Percentiles rank a stretch among this genome's conserved stretches.
These are phyloP conservation scores for Falco punctatus DNA, from an alignment of 2,113 vertebrate genomes.

Conservation along the genomic window DNA sequence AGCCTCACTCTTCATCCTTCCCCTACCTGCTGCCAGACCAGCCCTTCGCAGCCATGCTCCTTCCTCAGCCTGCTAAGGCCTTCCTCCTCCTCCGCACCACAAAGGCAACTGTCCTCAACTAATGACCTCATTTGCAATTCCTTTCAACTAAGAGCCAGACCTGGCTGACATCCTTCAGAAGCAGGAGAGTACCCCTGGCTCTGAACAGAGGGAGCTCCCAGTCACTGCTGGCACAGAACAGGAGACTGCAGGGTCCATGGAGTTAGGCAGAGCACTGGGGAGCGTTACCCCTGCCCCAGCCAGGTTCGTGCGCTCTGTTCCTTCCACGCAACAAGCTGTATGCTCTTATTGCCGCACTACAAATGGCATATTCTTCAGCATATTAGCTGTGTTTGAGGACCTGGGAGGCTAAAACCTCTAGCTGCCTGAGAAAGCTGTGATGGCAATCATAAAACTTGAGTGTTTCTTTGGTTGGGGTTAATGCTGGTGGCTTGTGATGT, in stretches of 20 bases:
- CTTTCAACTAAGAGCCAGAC: not conserved
- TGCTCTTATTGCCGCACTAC: not conserved
- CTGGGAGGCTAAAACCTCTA: not conserved
- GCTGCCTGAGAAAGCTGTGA: not conserved
- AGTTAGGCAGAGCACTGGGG: not conserved
- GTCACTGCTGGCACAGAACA: not conserved
- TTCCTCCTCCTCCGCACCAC: not conserved
- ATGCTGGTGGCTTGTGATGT: not conserved
- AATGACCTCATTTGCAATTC: not conserved
- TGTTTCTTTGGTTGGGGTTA: not conserved
- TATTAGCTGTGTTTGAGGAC: not conserved
- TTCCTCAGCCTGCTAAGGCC: not conserved
- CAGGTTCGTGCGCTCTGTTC: not conserved
- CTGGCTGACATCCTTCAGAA: not conserved
- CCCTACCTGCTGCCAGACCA: not conserved
- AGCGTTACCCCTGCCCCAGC: not conserved
- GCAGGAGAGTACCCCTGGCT: not conserved
- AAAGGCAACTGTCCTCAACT: not conserved
- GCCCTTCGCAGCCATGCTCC: not conserved
- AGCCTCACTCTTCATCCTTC: not conserved
- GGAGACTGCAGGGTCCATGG: not conserved
- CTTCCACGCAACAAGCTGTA: not conserved
- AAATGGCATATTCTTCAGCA: not conserved
- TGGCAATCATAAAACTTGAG: not conserved
- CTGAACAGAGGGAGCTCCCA: not conserved